Evolutionary conservation across 2,888 invertebrate genomes (phyloP).

Genomic region (Athalia circularis): DNA sequence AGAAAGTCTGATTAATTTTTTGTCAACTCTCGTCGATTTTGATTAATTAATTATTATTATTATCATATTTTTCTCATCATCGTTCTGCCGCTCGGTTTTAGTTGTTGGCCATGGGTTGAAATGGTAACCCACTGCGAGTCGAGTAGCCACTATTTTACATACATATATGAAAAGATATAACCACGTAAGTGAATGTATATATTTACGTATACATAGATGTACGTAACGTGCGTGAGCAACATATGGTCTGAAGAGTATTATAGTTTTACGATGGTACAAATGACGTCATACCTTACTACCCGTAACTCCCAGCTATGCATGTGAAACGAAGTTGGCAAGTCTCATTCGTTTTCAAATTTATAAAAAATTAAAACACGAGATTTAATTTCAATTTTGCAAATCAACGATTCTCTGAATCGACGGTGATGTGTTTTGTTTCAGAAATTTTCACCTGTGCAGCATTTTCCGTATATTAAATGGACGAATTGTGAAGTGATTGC

Average conservation of each 20-base stretch:
- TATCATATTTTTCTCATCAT: neutral
- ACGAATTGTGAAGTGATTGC: too few relatives aligned
- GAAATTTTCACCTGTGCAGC: too few relatives aligned
- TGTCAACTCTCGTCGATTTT: too few relatives aligned
- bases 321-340: slow-evolving; percentile 5
- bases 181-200: too few relatives aligned
- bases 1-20: too few relatives aligned
- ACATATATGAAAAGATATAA: too few relatives aligned
- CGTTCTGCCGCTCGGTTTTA: neutral
- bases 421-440: too few relatives aligned
- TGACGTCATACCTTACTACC: slow-evolving; percentile 20
- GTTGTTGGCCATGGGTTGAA: neutral
- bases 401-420: too few relatives aligned
- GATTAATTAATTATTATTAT: neutral
- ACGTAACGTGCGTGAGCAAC: slow-evolving; percentile 24
- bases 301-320: neutral
- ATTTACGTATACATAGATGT: neutral
- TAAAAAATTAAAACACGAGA: too few relatives aligned
- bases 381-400: too few relatives aligned
- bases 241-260: slow-evolving; percentile 7
- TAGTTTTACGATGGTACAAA: slow-evolving; percentile 7
- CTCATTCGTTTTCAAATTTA: neutral
- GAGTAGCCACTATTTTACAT: neutral
- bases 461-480: too few relatives aligned
- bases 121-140: slow-evolving; percentile 21